phyloP scores from a whole-genome alignment of 2,113 vertebrate genomes.

The Bubo scandiacus region DNA sequence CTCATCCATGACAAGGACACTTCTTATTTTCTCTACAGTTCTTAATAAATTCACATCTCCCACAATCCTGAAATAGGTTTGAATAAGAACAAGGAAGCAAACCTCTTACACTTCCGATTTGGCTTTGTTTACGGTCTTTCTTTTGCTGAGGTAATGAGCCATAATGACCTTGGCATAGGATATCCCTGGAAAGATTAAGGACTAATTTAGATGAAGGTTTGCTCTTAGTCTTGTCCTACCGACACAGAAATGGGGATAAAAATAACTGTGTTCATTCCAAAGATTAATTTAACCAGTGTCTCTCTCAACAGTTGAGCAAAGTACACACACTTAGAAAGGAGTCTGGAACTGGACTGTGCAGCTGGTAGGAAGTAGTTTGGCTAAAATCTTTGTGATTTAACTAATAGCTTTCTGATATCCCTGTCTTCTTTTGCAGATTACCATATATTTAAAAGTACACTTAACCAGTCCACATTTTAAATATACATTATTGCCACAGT shows the following conservation, averaged over 20 bases:
- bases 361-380: neutral
- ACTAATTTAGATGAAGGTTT: neutral
- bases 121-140: neutral
- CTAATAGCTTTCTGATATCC: neutral
- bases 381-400: neutral
- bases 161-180: neutral
- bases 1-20: too few relatives aligned
- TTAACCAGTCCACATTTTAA: neutral
- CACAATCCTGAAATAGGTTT: neutral
- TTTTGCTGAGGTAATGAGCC: neutral
- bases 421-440: neutral
- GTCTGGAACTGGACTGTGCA: neutral
- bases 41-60: neutral
- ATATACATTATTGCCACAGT: neutral
- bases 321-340: neutral
- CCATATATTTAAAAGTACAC: neutral
- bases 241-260: neutral
- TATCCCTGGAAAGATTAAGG: neutral
- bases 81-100: neutral
- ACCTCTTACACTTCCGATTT: neutral
- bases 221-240: neutral
- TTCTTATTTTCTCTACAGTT: neutral
- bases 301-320: neutral
- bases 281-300: rapidly evolving
- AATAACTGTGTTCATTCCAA: neutral